These are phyloP conservation scores for Lepidotrigona ventralis DNA, from an alignment of 1,140 invertebrate genomes.

Conservation along the genomic window DNA sequence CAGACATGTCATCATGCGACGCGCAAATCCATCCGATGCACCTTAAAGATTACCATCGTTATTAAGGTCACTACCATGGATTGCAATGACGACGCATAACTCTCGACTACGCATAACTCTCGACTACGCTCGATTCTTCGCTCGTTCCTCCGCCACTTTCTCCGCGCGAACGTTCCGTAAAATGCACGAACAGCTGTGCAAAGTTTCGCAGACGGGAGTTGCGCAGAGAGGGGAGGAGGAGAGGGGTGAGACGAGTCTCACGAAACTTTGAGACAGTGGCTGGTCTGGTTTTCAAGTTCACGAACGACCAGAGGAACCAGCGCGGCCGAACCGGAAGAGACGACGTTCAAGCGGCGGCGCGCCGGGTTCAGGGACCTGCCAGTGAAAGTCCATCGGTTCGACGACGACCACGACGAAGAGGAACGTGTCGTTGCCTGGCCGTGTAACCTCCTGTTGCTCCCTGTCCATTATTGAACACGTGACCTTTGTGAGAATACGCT, in stretches of 20 bases:
- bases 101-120: background rate
- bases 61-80: conserved; percentile 2
- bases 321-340: conserved; percentile 48
- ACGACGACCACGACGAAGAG: conserved; percentile 16
- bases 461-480: background rate
- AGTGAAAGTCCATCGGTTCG: conserved; percentile 70
- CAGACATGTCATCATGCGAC: too few species aligned
- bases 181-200: conserved; percentile 21
- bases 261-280: conserved; percentile 47
- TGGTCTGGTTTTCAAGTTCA: conserved; percentile 66
- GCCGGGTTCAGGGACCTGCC: conserved; percentile 69
- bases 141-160: conserved; percentile 22
- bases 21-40: too few species aligned
- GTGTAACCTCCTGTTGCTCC: conserved; percentile 44
- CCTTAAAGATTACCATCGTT: background rate
- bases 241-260: background rate
- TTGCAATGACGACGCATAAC: conserved; percentile 6
- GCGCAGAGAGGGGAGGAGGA: background rate
- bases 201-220: conserved; percentile 1
- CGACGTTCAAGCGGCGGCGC: conserved; percentile 37
- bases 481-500: background rate
- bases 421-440: conserved; percentile 50
- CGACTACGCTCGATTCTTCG: background rate
- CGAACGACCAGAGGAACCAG: conserved; percentile 42
- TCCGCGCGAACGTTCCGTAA: background rate